Percentiles rank a stretch among this genome's conserved stretches.
Conservation (phyloP, 2,113 vertebrate genomes). For the Galbula dea region DNA sequence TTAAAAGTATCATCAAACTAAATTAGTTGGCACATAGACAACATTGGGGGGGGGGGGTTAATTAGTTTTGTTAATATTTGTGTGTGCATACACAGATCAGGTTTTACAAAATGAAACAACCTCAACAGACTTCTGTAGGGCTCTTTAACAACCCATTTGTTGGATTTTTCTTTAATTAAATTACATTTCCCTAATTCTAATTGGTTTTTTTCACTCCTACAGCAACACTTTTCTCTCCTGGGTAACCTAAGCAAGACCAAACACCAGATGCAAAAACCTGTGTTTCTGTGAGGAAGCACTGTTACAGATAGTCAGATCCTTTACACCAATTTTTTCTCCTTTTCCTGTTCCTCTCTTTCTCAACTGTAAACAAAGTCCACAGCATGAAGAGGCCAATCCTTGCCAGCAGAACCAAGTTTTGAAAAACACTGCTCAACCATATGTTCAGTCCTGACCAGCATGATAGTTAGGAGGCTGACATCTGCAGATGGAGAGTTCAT, state of each 20-base stretch:
- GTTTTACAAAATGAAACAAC: background rate
- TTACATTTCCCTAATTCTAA: background rate
- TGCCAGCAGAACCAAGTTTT: slow-evolving; percentile 46
- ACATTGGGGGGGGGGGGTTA: too few relatives aligned
- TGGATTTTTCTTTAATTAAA: background rate
- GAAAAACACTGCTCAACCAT: slow-evolving; percentile 32
- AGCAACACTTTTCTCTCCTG: background rate
- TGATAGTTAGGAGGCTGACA: slow-evolving; percentile 24
- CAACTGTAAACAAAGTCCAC: slow-evolving; percentile 19
- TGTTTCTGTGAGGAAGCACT: background rate
- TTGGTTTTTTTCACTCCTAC: background rate
- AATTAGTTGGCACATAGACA: background rate
- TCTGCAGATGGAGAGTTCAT: slow-evolving; percentile 30
- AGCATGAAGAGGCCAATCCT: slow-evolving; percentile 51
- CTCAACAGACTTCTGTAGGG: background rate
- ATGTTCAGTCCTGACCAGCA: slow-evolving; percentile 41
- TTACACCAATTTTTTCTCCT: background rate
- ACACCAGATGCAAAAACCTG: background rate
- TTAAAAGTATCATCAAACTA: background rate
- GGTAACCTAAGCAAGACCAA: background rate
- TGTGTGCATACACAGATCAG: background rate
- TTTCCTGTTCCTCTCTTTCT: background rate
- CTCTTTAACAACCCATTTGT: background rate
- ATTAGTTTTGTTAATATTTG: background rate
- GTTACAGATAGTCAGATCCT: background rate